Conservation (phyloP, 2,113 vertebrate genomes). For the Callospermophilus lateralis region DNA sequence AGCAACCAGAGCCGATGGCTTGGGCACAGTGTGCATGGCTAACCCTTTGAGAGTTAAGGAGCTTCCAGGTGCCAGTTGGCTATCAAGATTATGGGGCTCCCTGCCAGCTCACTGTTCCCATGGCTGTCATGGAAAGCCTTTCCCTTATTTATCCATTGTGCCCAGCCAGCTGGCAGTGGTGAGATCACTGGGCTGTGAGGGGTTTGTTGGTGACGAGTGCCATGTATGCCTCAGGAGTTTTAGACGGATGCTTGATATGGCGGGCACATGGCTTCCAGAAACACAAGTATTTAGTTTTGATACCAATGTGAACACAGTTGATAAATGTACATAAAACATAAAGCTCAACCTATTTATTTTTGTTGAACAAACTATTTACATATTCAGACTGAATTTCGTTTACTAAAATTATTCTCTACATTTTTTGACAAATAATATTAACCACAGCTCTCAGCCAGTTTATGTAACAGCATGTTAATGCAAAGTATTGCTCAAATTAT, state of each 20-base stretch:
- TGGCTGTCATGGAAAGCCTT: conserved; percentile 58
- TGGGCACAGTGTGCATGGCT: conserved; percentile 9
- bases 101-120: conserved; percentile 72
- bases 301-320: conserved; percentile 15
- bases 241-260: not conserved
- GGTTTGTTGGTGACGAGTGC: conserved; percentile 52
- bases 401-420: not conserved
- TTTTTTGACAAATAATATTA: not conserved
- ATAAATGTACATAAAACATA: conserved; percentile 62
- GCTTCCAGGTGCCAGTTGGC: conserved; percentile 66
- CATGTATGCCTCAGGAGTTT: conserved; percentile 43
- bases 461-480: not conserved
- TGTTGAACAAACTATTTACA: not conserved
- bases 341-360: conserved; percentile 21
- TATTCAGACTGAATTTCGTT: conserved; percentile 38
- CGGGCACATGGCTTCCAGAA: conserved; percentile 36
- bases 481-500: not conserved
- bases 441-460: not conserved
- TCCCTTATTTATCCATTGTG: conserved; percentile 17
- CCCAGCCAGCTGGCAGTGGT: conserved; percentile 81
- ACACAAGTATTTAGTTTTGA: conserved; percentile 61
- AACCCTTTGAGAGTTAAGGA: conserved; percentile 63
- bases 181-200: not conserved
- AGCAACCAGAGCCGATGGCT: not conserved
- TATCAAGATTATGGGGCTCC: conserved; percentile 32